These are phyloP conservation scores for Synanceia verrucosa DNA, from an alignment of 2,797 vertebrate species.

Conservation along the genomic window DNA sequence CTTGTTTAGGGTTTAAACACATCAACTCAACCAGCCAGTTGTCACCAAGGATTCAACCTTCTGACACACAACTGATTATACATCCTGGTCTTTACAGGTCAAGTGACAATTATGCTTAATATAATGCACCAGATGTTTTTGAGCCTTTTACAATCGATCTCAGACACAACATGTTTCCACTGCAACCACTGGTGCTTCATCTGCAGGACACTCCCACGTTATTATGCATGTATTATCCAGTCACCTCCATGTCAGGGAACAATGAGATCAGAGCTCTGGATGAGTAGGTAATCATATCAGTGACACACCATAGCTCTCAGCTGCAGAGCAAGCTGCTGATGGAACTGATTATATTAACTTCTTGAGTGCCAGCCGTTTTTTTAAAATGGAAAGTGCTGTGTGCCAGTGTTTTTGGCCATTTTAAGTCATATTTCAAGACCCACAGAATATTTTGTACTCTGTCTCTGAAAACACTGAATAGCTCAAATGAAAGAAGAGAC, in stretches of 20 bases:
- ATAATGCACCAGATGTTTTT: neutral
- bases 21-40: neutral
- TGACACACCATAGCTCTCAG: constrained; percentile 63
- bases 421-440: too few species aligned
- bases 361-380: too few species aligned
- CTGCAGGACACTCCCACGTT: constrained; percentile 45
- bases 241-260: constrained; percentile 65
- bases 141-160: neutral
- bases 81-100: neutral
- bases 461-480: too few species aligned
- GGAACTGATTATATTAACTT: constrained; percentile 66
- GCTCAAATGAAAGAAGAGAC: too few species aligned
- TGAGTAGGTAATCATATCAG: constrained; percentile 74
- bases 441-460: too few species aligned
- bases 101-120: neutral
- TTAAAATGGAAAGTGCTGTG: too few species aligned
- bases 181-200: constrained; percentile 26
- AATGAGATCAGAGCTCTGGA: constrained; percentile 64
- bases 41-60: constrained; percentile 1
- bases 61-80: neutral
- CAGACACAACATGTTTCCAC: constrained; percentile 14
- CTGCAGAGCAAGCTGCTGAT: constrained; percentile 60
- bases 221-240: constrained; percentile 59
- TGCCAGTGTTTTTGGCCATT: too few species aligned
- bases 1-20: constrained; percentile 3